phyloP scores from a whole-genome alignment of 1,140 invertebrate genomes.

The Thaumatotibia leucotreta region DNA sequence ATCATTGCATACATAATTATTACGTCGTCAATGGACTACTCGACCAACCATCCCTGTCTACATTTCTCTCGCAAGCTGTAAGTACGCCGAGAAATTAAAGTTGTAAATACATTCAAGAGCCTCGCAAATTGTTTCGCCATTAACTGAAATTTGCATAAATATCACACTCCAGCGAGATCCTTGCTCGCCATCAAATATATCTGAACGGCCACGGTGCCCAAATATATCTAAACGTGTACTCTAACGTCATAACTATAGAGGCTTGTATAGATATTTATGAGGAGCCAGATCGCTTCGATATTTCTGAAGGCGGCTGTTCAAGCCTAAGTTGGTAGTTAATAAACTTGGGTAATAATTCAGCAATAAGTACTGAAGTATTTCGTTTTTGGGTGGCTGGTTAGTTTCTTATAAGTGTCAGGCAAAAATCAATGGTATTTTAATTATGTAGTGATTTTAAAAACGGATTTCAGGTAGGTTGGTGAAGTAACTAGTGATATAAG shows the following conservation, averaged over 20 bases:
- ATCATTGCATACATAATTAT: no score
- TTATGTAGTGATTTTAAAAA: no score
- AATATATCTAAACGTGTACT: neutral
- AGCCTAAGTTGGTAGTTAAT: neutral
- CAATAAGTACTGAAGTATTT: neutral
- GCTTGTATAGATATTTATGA: no score
- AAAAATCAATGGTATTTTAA: no score
- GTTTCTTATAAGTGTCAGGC: neutral
- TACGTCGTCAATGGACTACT: no score
- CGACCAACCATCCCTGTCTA: neutral
- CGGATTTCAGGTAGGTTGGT: no score
- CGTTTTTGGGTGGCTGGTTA: neutral
- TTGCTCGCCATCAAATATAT: neutral
- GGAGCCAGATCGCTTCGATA: no score
- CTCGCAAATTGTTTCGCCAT: slow-evolving; percentile 2
- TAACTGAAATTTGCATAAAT: neutral
- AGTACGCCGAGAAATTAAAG: neutral
- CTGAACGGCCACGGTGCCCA: no score
- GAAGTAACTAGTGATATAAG: no score
- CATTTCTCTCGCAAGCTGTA: neutral
- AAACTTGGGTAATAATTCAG: neutral
- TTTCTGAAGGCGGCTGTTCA: no score
- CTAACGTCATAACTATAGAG: no score
- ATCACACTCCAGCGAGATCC: neutral
- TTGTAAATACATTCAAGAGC: slow-evolving; percentile 9